Evolutionary conservation across 2,888 invertebrate species (phyloP), one percentile per base, ranked within the genome.

Genomic region (Pasiphila rectangulata): DNA sequence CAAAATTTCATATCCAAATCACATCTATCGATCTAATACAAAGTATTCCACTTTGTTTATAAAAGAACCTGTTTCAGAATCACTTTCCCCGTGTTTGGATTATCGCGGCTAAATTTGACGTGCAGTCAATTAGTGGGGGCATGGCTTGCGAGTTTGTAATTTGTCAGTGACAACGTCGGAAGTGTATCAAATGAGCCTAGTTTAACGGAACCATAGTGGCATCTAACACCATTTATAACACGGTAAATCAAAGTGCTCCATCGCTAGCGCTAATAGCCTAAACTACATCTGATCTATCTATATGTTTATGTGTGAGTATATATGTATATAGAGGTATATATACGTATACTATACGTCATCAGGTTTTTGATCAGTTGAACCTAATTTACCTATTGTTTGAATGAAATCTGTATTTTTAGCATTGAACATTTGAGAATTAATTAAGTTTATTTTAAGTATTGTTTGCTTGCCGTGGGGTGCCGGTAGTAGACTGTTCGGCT

Each of bases 151-250:
- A 72, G 77, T 66, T 75, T 66, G 79, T 80, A 82, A 83, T 85
- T 85, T 83, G 84, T 82, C 80, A 82, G 83, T 82, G 83, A 86
- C 85, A 82, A 70, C 78, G 73, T 75, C 83, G 86, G 84, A 85
- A 85, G 79, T 79, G 70, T 69, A 75, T 53, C 59, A 55, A 56
- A 75, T 77, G 74, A 71, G 72, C 72, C 77, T 65, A 74, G 72
- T 72, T 78, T 73, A 75, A 71, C 54, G 42, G 52, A 63, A 61
- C 69, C 62, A 63, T 67, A 72, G 64, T 61, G 64, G 63, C 64
- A 65, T 72, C 46, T 43, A 46, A 38, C 50, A 49, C 37, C 50
- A 52, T 56, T 54, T 54, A 49, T 56, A 53, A 56, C 39, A 17
- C 51, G 29, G 51, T 56, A 49, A 59, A 59, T 58, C 56, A 56